A percentile compares a stretch with the other conserved stretches of the same genome.
Evolutionary conservation across 2,797 vertebrate genomes (phyloP).

Genomic region (Eidolon dupreanum): DNA sequence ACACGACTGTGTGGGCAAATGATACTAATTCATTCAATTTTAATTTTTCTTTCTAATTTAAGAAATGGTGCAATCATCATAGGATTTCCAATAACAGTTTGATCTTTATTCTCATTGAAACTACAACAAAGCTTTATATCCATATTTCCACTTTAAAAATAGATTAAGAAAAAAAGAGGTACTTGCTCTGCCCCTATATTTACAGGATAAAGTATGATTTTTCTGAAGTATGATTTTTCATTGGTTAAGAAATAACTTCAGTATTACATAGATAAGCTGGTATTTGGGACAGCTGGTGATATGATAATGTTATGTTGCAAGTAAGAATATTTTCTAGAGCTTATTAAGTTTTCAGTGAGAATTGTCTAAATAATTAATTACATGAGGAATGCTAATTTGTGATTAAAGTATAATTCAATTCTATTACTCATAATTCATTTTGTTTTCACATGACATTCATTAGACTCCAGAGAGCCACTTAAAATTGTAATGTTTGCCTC

Average conservation of each 20-base stretch:
- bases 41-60: not conserved
- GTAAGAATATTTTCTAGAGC: constrained; percentile 56
- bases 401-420: constrained; percentile 60
- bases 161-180: not conserved
- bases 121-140: not conserved
- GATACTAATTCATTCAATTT: not conserved
- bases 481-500: not conserved
- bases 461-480: constrained; percentile 21
- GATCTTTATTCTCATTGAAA: not conserved
- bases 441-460: constrained; percentile 14
- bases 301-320: not conserved
- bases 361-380: constrained; percentile 61
- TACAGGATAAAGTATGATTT: not conserved
- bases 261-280: not conserved
- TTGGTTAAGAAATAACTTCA: constrained; percentile 39
- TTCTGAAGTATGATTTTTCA: not conserved
- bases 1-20: not conserved
- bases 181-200: not conserved
- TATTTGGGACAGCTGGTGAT: constrained; percentile 27
- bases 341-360: constrained; percentile 61
- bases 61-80: not conserved
- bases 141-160: not conserved
- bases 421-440: constrained; percentile 47
- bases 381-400: constrained; percentile 44
- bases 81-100: not conserved